A percentile compares a stretch with the other conserved stretches of the same genome.
Evolutionary conservation across 1,140 invertebrate species (phyloP).

Genomic region (Maconellicoccus hirsutus): DNA sequence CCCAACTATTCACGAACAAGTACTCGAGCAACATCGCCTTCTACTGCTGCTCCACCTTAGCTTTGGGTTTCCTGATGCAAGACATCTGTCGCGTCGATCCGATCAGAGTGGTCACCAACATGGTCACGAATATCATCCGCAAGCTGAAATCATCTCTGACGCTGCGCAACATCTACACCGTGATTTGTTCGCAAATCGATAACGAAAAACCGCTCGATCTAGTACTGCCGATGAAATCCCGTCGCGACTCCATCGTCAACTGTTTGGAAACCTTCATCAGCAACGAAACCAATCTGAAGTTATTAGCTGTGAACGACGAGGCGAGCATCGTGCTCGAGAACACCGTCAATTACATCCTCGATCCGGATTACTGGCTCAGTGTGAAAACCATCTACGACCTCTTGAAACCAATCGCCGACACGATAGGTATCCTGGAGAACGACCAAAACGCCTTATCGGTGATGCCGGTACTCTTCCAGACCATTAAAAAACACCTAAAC

Average conservation of each 20-base stretch:
- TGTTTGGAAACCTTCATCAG: background rate
- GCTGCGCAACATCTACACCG: background rate
- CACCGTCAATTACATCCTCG: background rate
- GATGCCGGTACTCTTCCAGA: background rate
- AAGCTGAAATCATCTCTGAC: background rate
- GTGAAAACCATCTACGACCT: background rate
- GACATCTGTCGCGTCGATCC: constrained; percentile 12
- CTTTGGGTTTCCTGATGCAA: constrained; percentile 6
- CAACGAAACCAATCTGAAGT: background rate
- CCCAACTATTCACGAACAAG: background rate
- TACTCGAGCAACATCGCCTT: constrained; percentile 2
- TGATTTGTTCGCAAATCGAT: background rate
- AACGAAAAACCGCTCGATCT: background rate
- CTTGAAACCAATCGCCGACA: background rate
- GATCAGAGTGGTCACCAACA: background rate
- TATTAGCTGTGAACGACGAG: background rate
- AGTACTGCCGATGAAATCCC: background rate
- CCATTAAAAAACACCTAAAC: background rate
- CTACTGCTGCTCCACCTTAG: constrained; percentile 16
- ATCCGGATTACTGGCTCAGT: background rate
- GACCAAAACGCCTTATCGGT: background rate
- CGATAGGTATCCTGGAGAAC: background rate
- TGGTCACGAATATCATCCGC: background rate
- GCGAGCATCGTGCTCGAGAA: background rate
- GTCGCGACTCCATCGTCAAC: background rate